Conservation (phyloP, 2,888 invertebrate species). For the Ochlodes sylvanus region DNA sequence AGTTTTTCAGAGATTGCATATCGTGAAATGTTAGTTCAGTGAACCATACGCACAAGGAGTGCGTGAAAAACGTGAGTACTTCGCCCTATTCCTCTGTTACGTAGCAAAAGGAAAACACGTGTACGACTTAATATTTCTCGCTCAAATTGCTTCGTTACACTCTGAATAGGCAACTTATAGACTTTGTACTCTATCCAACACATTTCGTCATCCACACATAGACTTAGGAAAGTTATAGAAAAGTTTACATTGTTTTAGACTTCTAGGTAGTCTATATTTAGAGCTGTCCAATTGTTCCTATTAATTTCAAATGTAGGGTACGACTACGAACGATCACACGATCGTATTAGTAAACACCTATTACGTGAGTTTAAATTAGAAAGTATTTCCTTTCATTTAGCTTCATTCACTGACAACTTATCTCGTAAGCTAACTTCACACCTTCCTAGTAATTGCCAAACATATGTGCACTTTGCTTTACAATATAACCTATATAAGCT, state of each 20-base stretch:
- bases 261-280: constrained; percentile 30
- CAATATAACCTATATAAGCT: neutral
- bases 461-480: constrained; percentile 21
- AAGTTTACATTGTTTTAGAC: constrained; percentile 35
- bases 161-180: constrained; percentile 48
- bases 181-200: constrained; percentile 51
- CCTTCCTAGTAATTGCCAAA: constrained; percentile 9
- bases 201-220: constrained; percentile 5
- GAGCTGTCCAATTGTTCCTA: constrained; percentile 10
- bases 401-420: neutral
- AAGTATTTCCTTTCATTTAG: constrained; percentile 15
- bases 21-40: constrained; percentile 48
- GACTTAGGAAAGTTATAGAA: constrained; percentile 33
- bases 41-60: constrained; percentile 57
- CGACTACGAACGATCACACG: constrained; percentile 40
- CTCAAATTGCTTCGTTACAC: constrained; percentile 55
- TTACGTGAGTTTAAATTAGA: constrained; percentile 41
- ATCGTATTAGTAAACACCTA: constrained; percentile 40
- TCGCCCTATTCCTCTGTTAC: constrained; percentile 51
- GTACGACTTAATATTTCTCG: constrained; percentile 58
- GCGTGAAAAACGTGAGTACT: constrained; percentile 67
- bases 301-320: constrained; percentile 33
- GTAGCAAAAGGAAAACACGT: constrained; percentile 63
- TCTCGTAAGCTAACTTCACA: neutral
- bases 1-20: constrained; percentile 52